These are phyloP conservation scores for Scortum barcoo DNA, from an alignment of 2,113 vertebrate species.

Conservation along the genomic window DNA sequence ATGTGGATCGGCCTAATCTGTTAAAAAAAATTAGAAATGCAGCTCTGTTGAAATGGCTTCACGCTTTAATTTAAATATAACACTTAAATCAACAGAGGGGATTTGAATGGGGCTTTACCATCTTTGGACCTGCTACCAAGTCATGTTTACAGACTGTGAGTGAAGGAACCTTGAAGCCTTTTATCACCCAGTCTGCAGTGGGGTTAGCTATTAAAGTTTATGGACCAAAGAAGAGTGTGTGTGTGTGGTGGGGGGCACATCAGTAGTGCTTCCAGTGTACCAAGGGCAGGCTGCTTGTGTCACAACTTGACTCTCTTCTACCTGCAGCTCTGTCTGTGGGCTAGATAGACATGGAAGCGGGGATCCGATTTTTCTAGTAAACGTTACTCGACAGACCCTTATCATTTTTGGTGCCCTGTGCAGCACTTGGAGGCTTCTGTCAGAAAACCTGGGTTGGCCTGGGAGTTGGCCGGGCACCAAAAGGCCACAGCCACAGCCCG, in stretches of 20 bases:
- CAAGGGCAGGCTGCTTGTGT: conserved; percentile 48
- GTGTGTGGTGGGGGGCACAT: conserved; percentile 11
- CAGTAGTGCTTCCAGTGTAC: conserved; percentile 35
- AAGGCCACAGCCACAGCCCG: conserved; percentile 20
- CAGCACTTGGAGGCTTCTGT: not conserved
- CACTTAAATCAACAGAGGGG: conserved; percentile 15
- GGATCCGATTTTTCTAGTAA: conserved; percentile 22
- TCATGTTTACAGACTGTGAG: conserved; percentile 75
- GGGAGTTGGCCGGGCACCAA: conserved; percentile 14
- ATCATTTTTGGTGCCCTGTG: not conserved
- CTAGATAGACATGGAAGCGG: not conserved
- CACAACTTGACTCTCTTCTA: conserved; percentile 27
- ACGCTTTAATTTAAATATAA: conserved; percentile 44
- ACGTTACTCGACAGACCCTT: conserved; percentile 12
- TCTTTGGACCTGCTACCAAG: conserved; percentile 61
- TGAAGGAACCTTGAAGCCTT: conserved; percentile 72
- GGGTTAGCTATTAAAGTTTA: conserved; percentile 78
- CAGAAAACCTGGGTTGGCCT: conserved; percentile 5
- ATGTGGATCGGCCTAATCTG: conserved; percentile 17
- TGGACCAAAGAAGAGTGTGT: conserved; percentile 59
- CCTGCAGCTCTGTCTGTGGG: conserved; percentile 28
- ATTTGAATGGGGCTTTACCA: conserved; percentile 35
- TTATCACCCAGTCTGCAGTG: conserved; percentile 72
- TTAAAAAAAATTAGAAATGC: conserved; percentile 31
- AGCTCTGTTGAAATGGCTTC: conserved; percentile 12